Evolutionary conservation across 2,113 vertebrate species (phyloP), one percentile per base, ranked within the genome.

Genomic region (Dicentrarchus labrax): DNA sequence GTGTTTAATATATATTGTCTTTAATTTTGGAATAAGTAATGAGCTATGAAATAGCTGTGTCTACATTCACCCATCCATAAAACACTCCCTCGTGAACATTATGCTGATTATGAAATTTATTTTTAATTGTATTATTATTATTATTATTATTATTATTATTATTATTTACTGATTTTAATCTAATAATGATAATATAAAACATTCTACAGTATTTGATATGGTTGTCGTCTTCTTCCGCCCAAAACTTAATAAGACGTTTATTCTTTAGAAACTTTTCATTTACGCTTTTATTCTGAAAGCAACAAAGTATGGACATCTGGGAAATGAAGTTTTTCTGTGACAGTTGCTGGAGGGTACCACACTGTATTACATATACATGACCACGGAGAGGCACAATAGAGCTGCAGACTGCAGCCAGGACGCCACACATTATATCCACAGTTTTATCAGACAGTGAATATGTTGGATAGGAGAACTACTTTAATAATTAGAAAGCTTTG

Each of bases 301-400:
- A 43, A 39, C 11, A 47, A 5, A 38, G 8, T 56, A 54, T 19
- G n/a, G 60, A 16, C 53, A 4, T 67, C 57, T 92, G 91, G 93
- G 91, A 88, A 90, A 72, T 78, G 38, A 4, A 67, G 83, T 89
- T 43, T 50, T 48, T 38, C 45, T 43, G 3, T 2, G 0, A 39
- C 8, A 73, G 13, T 45, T 8, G 17, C 22, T 3, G 1, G 0
- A 1, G 1, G 3, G 9, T 7, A 10, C 1, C 5, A 13, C 15
- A 12, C 16, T 89, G 88, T 80, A 81, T 30, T 86, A 57, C 24
- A 13, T 1, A 10, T 0, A 38, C 54, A 5, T 81, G 51, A 72
- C 92, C 94, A 91, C 84, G 6, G 15, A 24, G 83, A 5, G 91
- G 86, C 77, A 24, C 15, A 17, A 30, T 51, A 68, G 66, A 68